A percentile compares a stretch with the other conserved stretches of the same genome.
Conservation (phyloP, 2,797 vertebrate species). For the Sebastes minor region DNA sequence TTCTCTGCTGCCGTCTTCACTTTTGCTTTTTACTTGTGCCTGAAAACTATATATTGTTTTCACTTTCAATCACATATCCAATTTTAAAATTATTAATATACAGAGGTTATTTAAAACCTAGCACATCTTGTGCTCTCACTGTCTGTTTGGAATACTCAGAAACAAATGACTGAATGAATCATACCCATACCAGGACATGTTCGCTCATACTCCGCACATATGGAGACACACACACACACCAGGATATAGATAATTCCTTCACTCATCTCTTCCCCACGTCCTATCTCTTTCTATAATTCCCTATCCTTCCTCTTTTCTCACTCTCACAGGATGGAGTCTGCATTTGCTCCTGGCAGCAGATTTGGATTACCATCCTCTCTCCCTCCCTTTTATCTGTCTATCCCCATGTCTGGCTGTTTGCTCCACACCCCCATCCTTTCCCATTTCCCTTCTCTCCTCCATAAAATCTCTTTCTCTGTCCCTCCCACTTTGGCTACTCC, state of each 20-base stretch:
- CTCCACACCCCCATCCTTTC: not conserved
- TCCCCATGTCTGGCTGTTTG: not conserved
- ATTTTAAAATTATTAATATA: not conserved
- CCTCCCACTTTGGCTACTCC: not conserved
- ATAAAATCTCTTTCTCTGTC: not conserved
- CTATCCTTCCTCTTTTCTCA: conserved; percentile 8
- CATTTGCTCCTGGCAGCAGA: conserved; percentile 23
- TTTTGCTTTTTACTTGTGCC: not conserved
- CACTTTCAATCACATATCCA: not conserved
- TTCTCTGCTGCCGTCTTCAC: not conserved
- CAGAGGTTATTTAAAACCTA: not conserved
- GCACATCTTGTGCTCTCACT: not conserved
- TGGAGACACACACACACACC: not conserved
- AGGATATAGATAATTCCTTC: conserved; percentile 25
- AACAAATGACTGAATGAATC: not conserved
- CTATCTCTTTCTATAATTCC: conserved; percentile 9
- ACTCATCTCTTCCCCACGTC: conserved; percentile 27
- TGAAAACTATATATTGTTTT: accelerated
- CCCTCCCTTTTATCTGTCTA: not conserved
- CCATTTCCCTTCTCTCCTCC: not conserved
- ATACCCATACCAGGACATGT: not conserved
- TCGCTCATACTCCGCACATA: not conserved
- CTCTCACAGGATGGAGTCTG: not conserved
- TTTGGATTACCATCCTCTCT: conserved; percentile 33
- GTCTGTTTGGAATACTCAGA: not conserved